Percentiles rank a stretch among this genome's conserved stretches.
Conservation (phyloP, 2,888 invertebrate genomes). For the Folsomia candida region DNA sequence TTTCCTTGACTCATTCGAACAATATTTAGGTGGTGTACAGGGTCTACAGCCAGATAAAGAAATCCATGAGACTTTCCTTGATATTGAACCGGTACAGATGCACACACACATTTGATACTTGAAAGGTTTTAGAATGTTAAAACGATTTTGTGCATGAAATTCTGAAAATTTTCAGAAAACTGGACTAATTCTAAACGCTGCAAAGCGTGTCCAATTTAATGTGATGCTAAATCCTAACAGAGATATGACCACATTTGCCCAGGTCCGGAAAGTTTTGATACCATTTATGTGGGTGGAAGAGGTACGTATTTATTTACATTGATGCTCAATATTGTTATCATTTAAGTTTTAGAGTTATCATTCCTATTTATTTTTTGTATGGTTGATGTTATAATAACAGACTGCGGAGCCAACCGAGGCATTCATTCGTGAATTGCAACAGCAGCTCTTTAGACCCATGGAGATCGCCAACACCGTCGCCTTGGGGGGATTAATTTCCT, state of each 20-base stretch:
- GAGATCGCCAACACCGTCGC: constrained; percentile 41
- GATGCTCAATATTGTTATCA: no score
- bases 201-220: constrained; percentile 70
- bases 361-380: no score
- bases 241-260: constrained; percentile 68
- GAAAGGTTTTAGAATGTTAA: no score
- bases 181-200: constrained; percentile 45
- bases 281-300: constrained; percentile 89
- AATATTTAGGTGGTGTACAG: constrained; percentile 62
- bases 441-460: constrained; percentile 41
- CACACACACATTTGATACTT: no score
- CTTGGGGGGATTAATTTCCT: constrained; percentile 39
- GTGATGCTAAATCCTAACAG: constrained; percentile 73
- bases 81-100: constrained; percentile 84
- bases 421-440: constrained; percentile 32
- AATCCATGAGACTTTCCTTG: constrained; percentile 73
- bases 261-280: constrained; percentile 76
- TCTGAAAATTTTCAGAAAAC: constrained; percentile 47
- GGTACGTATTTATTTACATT: no score
- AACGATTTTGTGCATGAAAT: no score
- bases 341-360: no score
- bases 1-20: constrained; percentile 68
- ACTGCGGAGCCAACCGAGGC: constrained; percentile 42
- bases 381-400: no score
- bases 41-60: constrained; percentile 69